phyloP scores from a whole-genome alignment of 2,888 invertebrate genomes.

The Atrina japonica region DNA sequence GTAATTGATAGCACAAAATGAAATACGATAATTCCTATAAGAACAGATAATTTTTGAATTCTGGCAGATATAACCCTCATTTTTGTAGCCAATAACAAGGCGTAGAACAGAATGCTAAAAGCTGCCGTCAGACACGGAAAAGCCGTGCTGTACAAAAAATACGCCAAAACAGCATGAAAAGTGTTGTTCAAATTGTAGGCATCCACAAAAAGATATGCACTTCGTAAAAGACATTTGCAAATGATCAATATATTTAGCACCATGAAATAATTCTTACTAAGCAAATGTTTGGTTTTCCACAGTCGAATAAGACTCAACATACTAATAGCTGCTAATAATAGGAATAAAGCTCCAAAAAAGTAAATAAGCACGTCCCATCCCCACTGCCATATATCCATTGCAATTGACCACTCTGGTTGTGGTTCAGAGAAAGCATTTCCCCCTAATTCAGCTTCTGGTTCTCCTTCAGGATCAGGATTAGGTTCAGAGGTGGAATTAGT shows the following conservation, averaged over 20 bases:
- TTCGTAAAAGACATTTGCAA: slow-evolving; percentile 87
- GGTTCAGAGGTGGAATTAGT: slow-evolving; percentile 19
- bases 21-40: slow-evolving; percentile 89
- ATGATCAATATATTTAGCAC: slow-evolving; percentile 91
- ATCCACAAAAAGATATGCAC: slow-evolving; percentile 94
- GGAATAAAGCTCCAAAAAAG: slow-evolving; percentile 91
- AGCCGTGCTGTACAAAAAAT: slow-evolving; percentile 91
- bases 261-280: slow-evolving; percentile 93
- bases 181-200: slow-evolving; percentile 93
- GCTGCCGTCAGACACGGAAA: slow-evolving; percentile 94
- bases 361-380: slow-evolving; percentile 97
- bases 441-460: slow-evolving; percentile 49
- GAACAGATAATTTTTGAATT: slow-evolving; percentile 88
- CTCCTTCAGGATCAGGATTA: slow-evolving; percentile 39
- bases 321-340: slow-evolving; percentile 91
- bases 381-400: slow-evolving; percentile 83
- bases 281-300: slow-evolving; percentile 91
- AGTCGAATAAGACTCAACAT: slow-evolving; percentile 92
- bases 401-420: slow-evolving; percentile 74
- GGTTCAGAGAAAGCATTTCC: slow-evolving; percentile 68
- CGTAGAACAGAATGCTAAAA: slow-evolving; percentile 92
- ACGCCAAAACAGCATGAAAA: slow-evolving; percentile 88
- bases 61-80: slow-evolving; percentile 79
- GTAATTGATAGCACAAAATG: slow-evolving; percentile 91
- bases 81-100: slow-evolving; percentile 89